Percentiles rank a stretch among this genome's conserved stretches.
These are phyloP conservation scores for Numenius phaeopus DNA, from an alignment of 2,797 vertebrate genomes.

Conservation along the genomic window DNA sequence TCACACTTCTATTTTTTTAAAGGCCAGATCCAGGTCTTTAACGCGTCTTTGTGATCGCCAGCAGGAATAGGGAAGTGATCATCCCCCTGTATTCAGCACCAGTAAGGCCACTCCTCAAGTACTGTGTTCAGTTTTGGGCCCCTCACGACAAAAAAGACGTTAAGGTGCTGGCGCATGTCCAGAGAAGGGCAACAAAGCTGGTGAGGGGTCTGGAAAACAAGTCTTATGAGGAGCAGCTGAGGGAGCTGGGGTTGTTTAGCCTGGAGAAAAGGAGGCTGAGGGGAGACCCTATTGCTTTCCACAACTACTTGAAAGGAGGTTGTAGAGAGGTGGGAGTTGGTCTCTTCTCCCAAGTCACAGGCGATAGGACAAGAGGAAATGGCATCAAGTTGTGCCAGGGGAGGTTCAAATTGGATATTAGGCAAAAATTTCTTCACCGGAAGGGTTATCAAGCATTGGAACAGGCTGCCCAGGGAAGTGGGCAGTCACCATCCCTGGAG, in stretches of 20 bases:
- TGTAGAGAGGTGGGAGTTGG: neutral
- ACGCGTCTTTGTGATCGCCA: neutral
- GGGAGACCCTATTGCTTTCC: neutral
- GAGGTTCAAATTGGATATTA: neutral
- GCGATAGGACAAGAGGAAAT: neutral
- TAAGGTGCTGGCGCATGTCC: neutral
- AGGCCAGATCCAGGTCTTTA: neutral
- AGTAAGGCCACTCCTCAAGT: neutral
- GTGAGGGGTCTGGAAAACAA: neutral
- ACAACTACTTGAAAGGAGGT: neutral
- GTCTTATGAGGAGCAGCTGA: neutral
- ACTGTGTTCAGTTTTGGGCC: neutral
- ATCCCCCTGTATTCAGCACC: neutral
- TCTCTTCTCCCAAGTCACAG: neutral
- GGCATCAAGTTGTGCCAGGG: no score
- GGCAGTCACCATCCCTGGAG: neutral
- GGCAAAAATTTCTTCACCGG: neutral
- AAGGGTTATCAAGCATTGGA: neutral
- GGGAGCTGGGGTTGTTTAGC: neutral
- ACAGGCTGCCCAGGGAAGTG: neutral
- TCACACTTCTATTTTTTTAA: neutral
- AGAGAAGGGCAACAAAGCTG: neutral
- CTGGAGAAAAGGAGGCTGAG: neutral
- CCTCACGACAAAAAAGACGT: neutral
- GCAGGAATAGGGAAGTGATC: neutral